phyloP scores from a whole-genome alignment of 1,140 invertebrate genomes.

The Galendromus occidentalis region DNA sequence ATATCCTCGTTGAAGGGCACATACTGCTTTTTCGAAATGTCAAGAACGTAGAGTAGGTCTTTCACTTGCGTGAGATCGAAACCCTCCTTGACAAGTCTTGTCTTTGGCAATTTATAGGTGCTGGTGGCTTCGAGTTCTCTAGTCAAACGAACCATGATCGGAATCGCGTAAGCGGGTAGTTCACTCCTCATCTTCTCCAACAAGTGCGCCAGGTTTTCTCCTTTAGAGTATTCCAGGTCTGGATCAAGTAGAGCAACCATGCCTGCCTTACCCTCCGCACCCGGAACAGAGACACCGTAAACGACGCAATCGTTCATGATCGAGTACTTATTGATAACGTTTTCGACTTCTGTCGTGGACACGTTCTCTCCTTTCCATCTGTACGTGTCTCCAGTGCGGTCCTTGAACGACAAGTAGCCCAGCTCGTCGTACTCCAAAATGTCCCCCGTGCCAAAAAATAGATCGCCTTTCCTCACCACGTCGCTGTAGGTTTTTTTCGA shows the following conservation, averaged over 20 bases:
- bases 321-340: slow-evolving; percentile 59
- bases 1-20: slow-evolving; percentile 36
- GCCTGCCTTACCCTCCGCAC: slow-evolving; percentile 68
- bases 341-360: slow-evolving; percentile 86
- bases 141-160: slow-evolving; percentile 61
- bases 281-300: slow-evolving; percentile 68
- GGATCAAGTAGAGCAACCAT: slow-evolving; percentile 85
- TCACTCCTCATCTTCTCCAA: slow-evolving; percentile 30
- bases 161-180: slow-evolving; percentile 61
- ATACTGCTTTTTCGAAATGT: slow-evolving; percentile 35
- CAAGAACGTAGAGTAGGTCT: slow-evolving; percentile 55
- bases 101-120: slow-evolving; percentile 80
- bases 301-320: slow-evolving; percentile 72
- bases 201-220: slow-evolving; percentile 20
- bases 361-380: slow-evolving; percentile 86
- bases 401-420: slow-evolving; percentile 85
- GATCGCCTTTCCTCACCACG: slow-evolving; percentile 70
- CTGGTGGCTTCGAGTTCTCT: slow-evolving; percentile 64
- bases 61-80: slow-evolving; percentile 55
- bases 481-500: slow-evolving; percentile 71
- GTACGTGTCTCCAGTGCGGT: slow-evolving; percentile 75
- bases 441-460: slow-evolving; percentile 67
- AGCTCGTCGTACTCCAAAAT: slow-evolving; percentile 70
- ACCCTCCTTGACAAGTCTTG: slow-evolving; percentile 67
- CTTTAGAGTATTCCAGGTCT: slow-evolving; percentile 43